Evolutionary conservation across 2,888 invertebrate species (phyloP), one percentile per base, ranked within the genome.

Genomic region (Mesorhabditis belari): DNA sequence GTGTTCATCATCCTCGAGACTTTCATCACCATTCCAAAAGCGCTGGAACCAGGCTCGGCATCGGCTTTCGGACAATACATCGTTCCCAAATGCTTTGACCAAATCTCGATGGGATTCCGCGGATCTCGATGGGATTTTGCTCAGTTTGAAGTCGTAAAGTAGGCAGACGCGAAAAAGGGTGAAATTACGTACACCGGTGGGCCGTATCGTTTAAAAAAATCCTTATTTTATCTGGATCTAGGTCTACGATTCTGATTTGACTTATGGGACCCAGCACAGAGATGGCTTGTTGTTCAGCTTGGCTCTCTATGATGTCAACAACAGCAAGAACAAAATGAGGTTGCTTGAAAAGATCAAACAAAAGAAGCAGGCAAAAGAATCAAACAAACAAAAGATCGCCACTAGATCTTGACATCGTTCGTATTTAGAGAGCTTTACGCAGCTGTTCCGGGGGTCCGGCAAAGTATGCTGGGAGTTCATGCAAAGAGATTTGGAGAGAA

Each of bases 401-500:
- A n/a, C n/a, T n/a, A n/a, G 17, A 56, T 9, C 26, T 56, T 28
- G 6, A 19, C 44, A 17, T 17, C 17, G 21, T 6, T 12, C 9
- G 2, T 17, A 55, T 66, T 21, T 49, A 70, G 76, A 5, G 77
- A 77, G 60, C 62, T 77, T 5, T 77, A 76, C 64, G 77, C 77
- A 1, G 76, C 77, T 4, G 74, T 76, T 5, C 77, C 77, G 3
- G 75, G 76, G 5, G 67, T 77, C 23, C 57, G 75, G 9, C 70
- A 75, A 61, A 74, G 74, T 58, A 69, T 77, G 73, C 62, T 77
- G 21, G 77, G 76, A 24, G 69, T 67, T 1, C 69, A 70, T 55
- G 76, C 77, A 5, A 77, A 77, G 59, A 64, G 70, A 19, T 77
- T 77, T 58, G 75, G 72, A 9, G 77, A 77, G 44, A 67, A 68